phyloP scores from a whole-genome alignment of 2,888 invertebrate species.

The Myathropa florea region DNA sequence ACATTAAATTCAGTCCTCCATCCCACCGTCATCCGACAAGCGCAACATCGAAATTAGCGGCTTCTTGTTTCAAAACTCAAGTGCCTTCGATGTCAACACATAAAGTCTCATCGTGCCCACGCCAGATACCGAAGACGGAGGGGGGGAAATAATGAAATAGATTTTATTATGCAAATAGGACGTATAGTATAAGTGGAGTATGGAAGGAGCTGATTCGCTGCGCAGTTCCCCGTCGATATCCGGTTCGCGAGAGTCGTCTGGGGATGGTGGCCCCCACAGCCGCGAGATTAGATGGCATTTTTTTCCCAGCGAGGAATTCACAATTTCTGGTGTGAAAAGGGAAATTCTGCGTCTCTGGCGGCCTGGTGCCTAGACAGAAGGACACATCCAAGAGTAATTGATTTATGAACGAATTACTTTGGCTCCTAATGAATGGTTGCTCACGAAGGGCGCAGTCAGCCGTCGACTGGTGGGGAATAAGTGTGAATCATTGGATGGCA shows the following conservation, averaged over 20 bases:
- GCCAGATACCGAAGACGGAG: background rate
- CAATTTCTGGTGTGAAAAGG: conserved; percentile 13
- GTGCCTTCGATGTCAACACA: conserved; percentile 14
- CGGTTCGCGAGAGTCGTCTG: background rate
- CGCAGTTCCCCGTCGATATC: conserved; percentile 15
- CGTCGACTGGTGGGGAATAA: background rate
- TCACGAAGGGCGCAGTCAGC: conserved; percentile 6
- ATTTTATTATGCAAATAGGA: conserved; percentile 63
- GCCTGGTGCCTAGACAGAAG: background rate
- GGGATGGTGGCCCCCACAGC: background rate
- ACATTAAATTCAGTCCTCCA: background rate
- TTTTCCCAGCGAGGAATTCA: conserved; percentile 41
- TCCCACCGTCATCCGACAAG: background rate
- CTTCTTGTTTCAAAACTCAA: conserved; percentile 16
- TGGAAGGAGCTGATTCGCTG: conserved; percentile 5
- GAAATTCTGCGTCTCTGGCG: background rate
- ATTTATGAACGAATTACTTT: conserved; percentile 63
- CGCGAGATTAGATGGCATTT: conserved; percentile 42
- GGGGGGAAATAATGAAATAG: conserved; percentile 33
- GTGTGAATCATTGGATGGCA: conserved; percentile 18
- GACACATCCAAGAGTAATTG: conserved; percentile 56
- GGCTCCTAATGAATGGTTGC: conserved; percentile 48
- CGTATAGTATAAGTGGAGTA: conserved; percentile 28
- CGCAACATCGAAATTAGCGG: background rate
- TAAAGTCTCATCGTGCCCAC: background rate